Base-by-base conservation (phyloP, 92 coral and sea anemone species). In the Umimayanthus chanpuru region DNA sequence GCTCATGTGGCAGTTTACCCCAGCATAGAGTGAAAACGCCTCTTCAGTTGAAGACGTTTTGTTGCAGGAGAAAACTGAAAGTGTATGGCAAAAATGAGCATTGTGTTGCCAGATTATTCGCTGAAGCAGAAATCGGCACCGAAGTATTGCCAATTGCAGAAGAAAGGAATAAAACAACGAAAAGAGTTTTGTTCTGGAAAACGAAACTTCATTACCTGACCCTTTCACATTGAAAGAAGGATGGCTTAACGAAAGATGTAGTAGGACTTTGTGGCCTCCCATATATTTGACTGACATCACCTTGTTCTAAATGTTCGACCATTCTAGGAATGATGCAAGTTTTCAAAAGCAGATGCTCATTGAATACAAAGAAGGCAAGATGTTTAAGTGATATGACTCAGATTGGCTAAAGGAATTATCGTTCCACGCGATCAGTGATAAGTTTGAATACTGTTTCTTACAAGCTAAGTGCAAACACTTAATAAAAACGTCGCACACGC, bases 291-390 rank as follows among this genome's bases (percentile, higher is more conserved):
- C 41, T 26, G 88, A 85, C 70, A 72, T 72, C 53, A 44, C 88
- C 61, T 38, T 85, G 29, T 72, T 85, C 65, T 32, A 72, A 55
- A 66, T 66, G 78, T 26, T 79, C 5, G 79, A 83, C 56, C 87
- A 83, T 28, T 79, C 87, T 67, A 79, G 47, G 4, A 43, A 43
- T 6, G 6, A 43, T 43, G 47, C 6, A 6, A 6, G 6, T 43
- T 43, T 43, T 43, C 47, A 43, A 3, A 43, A 43, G 47, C 4
- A 88, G 23, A 49, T 85, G 29, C 65, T 91, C 39, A 88, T 88
- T 74, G 91, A 91, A 73, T 88, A 91, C 77, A 91, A 91, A 79
- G 93, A 91, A 89, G 91, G 93, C 78, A 91, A 91, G 85, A 86
- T 91, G 21, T 91, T 83, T 32, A 85, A 89, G n/a, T 78, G 85